Evolutionary conservation across 2,888 invertebrate species (phyloP).

Genomic region (Sphecodes monilicornis): DNA sequence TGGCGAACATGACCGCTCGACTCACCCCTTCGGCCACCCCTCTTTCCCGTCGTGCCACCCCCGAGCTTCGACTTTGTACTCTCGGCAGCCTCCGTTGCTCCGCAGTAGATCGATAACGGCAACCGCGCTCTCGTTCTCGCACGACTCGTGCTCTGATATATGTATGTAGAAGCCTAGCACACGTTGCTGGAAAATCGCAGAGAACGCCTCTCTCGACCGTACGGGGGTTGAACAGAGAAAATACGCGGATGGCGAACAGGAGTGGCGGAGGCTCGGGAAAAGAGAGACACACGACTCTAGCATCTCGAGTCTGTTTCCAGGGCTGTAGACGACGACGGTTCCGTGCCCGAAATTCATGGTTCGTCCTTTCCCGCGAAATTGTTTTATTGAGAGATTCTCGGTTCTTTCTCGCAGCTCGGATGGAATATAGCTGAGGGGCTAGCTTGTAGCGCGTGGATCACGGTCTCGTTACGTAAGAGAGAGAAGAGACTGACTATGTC

Average conservation of each 20-base stretch:
- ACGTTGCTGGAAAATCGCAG: conserved; percentile 72
- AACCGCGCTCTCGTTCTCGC: conserved; percentile 66
- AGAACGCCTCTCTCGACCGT: conserved; percentile 47
- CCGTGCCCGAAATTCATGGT: conserved; percentile 24
- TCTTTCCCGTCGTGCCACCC: conserved; percentile 59
- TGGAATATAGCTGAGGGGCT: not conserved
- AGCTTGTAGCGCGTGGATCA: conserved; percentile 13
- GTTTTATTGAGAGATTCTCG: not conserved
- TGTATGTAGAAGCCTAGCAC: conserved; percentile 70
- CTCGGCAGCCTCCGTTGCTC: conserved; percentile 73
- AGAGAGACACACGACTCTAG: conserved; percentile 40
- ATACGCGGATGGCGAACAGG: conserved; percentile 41
- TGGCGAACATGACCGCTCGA: conserved; percentile 33
- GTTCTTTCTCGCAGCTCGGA: not conserved
- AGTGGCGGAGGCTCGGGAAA: conserved; percentile 3
- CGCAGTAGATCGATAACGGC: conserved; percentile 80
- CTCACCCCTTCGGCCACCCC: conserved; percentile 49
- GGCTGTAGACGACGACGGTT: conserved; percentile 51
- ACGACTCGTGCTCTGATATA: conserved; percentile 67
- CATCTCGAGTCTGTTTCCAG: conserved; percentile 67
- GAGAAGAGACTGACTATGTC: conserved; percentile 52
- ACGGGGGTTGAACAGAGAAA: conserved; percentile 66
- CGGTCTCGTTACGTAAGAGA: conserved; percentile 49
- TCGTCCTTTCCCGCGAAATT: not conserved
- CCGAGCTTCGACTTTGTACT: conserved; percentile 63